Conservation (phyloP, 2,888 invertebrate genomes). For the Anaspis maculata region DNA sequence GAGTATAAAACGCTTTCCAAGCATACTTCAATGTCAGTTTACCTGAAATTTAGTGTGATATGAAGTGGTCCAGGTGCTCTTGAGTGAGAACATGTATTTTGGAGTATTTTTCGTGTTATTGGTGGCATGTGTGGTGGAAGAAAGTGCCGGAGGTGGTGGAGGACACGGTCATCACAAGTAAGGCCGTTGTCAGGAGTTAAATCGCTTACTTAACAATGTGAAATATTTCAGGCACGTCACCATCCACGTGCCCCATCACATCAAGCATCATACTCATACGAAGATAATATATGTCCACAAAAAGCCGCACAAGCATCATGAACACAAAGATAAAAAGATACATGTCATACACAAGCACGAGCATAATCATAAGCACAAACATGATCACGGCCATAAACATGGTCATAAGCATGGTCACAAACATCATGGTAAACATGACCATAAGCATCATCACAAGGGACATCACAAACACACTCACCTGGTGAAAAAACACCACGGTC, state of each 20-base stretch:
- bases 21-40: neutral
- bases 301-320: neutral
- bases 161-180: constrained; percentile 3
- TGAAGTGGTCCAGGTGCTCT: neutral
- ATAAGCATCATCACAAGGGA: constrained; percentile 5
- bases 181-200: no score
- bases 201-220: no score
- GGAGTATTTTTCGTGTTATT: constrained; percentile 4
- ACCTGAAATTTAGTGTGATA: no score
- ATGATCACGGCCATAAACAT: constrained; percentile 5
- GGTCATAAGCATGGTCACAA: constrained; percentile 5
- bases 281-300: constrained; percentile 10
- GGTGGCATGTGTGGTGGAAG: constrained; percentile 1
- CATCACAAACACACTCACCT: neutral
- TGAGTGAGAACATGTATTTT: constrained; percentile 6
- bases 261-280: constrained; percentile 21
- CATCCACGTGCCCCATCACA: constrained; percentile 22
- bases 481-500: neutral
- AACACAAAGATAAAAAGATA: constrained; percentile 1
- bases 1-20: neutral
- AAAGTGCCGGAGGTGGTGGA: constrained; percentile 1
- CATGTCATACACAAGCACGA: constrained; percentile 1
- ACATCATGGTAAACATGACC: neutral
- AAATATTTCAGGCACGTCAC: constrained; percentile 17
- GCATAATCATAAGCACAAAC: constrained; percentile 5